Base-by-base conservation (phyloP, 2,797 vertebrate species). In the Cottoperca gobio region DNA sequence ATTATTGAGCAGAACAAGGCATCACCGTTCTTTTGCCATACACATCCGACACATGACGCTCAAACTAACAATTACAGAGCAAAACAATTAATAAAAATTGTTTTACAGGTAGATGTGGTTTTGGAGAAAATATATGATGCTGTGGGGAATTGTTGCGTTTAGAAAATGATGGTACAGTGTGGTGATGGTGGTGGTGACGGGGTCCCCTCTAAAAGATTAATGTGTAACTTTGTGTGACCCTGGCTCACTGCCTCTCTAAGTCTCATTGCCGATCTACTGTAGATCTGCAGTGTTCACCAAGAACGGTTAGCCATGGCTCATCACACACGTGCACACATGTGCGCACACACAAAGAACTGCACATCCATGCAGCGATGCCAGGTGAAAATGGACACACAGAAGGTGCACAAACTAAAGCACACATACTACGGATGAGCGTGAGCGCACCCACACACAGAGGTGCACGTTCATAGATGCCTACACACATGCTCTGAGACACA, bases 181-280 rank as follows among this genome's bases (percentile, higher is more conserved):
- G 77, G 81, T 69, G 45, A n/a, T 58, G 70, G 12, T 21, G 23
- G 19, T 16, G 33, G 59, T 65, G 39, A 61, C 5, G 70, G 73
- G 63, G 70, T 79, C 86, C 46, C 82, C 72, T 78, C 48, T 90
- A 50, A 92, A 92, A 89, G 78, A 93, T 93, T 89, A 48, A 92
- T 90, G 87, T 89, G 88, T 75, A 89, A 93, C 92, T 92, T 86
- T 83, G 81, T 70, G 79, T 94, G 92, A 94, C 91, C 92, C 87
- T 42, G 48, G 82, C 76, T 91, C 89, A 87, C 73, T 86, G 88
- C 84, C 77, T 92, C 77, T 24, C 80, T 40, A 68, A 65, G 81
- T 84, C 82, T 79, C 85, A 70, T 74, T 80, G 79, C 81, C 63
- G 85, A 89, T 73, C 73, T 87, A 80, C 31, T 7, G 31, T 33